Conservation (phyloP, 2,113 vertebrate genomes). For the Columba janthina region DNA sequence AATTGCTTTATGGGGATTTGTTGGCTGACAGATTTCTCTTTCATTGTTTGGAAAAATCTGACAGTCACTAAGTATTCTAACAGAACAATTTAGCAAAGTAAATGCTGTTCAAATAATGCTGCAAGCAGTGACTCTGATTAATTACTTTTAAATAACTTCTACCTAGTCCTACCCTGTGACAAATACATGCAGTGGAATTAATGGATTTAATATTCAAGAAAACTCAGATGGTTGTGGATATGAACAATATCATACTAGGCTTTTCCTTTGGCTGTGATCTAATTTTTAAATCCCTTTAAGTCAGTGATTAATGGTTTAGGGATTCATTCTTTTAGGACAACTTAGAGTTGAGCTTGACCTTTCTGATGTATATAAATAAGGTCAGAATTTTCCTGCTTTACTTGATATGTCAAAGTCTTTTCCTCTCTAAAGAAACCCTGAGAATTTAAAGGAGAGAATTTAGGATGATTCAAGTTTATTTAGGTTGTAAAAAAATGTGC, state of each 20-base stretch:
- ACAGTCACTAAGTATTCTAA: constrained; percentile 46
- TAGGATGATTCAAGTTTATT: neutral
- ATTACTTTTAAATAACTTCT: constrained; percentile 34
- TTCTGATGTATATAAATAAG: neutral
- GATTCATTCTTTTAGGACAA: neutral
- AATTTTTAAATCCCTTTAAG: neutral
- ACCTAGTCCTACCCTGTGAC: neutral
- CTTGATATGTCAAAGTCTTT: neutral
- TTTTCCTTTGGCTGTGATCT: neutral
- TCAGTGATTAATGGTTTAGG: neutral
- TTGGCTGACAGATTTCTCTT: constrained; percentile 23
- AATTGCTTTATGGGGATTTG: constrained; percentile 63
- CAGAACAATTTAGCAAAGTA: constrained; percentile 35
- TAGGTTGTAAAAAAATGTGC: neutral
- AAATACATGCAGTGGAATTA: neutral
- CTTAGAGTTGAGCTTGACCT: neutral
- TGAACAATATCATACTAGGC: neutral
- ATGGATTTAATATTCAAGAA: neutral
- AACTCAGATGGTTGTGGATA: neutral
- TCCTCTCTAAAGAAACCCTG: neutral
- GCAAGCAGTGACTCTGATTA: constrained; percentile 35
- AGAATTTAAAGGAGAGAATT: neutral
- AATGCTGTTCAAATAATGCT: neutral
- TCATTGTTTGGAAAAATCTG: constrained; percentile 38
- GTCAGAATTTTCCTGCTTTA: neutral